Evolutionary conservation across 2,888 invertebrate species (phyloP).

Genomic region (Drosophila meridionalis): DNA sequence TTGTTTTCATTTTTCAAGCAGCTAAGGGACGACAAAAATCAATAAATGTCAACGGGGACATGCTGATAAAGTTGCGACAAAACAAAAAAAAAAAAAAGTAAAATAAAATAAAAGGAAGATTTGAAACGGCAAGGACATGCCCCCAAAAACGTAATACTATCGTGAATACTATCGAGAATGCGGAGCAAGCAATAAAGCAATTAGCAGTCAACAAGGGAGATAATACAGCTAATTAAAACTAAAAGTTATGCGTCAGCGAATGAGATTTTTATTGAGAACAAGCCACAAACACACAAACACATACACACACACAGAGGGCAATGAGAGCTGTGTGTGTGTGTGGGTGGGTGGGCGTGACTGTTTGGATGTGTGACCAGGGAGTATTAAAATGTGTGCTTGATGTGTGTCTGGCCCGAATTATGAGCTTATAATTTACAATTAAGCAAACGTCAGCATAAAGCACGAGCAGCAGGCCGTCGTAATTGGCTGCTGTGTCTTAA

Average conservation of each 20-base stretch:
- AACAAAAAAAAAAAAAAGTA: conserved; percentile 21
- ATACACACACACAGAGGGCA: conserved; percentile 1
- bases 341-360: conserved; percentile 27
- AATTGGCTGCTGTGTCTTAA: conserved; percentile 62
- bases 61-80: conserved; percentile 78
- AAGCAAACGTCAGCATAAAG: conserved; percentile 74
- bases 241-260: conserved; percentile 81
- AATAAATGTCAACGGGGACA: conserved; percentile 75
- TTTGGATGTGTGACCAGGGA: conserved; percentile 65
- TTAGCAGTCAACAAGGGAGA: conserved; percentile 76
- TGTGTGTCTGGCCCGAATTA: conserved; percentile 50
- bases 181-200: conserved; percentile 72
- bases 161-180: conserved; percentile 44
- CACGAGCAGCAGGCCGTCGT: conserved; percentile 56
- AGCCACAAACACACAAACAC: conserved; percentile 20
- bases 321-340: conserved; percentile 13
- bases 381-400: conserved; percentile 67
- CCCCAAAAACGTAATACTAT: conserved; percentile 18
- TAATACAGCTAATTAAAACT: conserved; percentile 80
- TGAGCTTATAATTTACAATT: conserved; percentile 76
- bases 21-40: conserved; percentile 56
- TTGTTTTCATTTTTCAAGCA: conserved; percentile 69
- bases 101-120: conserved; percentile 33
- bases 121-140: conserved; percentile 55
- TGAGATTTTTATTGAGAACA: conserved; percentile 77